Evolutionary conservation across 2,888 invertebrate species (phyloP), one percentile per base, ranked within the genome.

Genomic region (Neoascia interrupta): DNA sequence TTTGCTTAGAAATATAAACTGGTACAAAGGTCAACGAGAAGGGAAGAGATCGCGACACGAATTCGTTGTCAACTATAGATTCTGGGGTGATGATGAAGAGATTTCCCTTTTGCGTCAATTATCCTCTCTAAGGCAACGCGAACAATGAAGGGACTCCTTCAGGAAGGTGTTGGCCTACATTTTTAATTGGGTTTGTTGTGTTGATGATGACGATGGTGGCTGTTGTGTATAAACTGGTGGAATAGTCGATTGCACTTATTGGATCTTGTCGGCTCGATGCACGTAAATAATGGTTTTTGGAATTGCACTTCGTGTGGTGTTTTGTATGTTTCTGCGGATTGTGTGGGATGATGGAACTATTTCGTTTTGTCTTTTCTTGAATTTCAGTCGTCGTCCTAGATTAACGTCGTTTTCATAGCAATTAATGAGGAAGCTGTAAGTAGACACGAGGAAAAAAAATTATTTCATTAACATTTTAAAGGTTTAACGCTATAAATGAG

Each of bases 391-490:
- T 63, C 63, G 63, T 69, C 19, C 56, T 64, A 13, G 28, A n/a
- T 49, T 58, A 45, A 51, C 19, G 69, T 70, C 56, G 76, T 76
- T 70, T 64, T 56, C 75, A 58, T 39, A 63, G 74, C 68, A 26
- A 60, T 68, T 34, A 41, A 56, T 28, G 45, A 64, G 64, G 64
- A 64, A 70, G 64, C 76, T 76, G 58, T 6, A 76, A 76, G 5
- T 31, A 47, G 2, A 68, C 6, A 49, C 54, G 21, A 34, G 28
- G 8, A 47, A 36, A 15, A 5, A 1, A 18, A 63, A 63, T 49
- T 13, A 54, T 11, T 51, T 21, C 49, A 47, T 39, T 28, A 51
- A 16, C 51, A 45, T 15, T 34, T 26, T n/a, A n/a, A n/a, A n/a
- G n/a, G n/a, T n/a, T n/a, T n/a, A n/a, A n/a, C n/a, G n/a, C n/a